phyloP scores from a whole-genome alignment of 2,797 vertebrate genomes.

The Eupleurogrammus muticus region DNA sequence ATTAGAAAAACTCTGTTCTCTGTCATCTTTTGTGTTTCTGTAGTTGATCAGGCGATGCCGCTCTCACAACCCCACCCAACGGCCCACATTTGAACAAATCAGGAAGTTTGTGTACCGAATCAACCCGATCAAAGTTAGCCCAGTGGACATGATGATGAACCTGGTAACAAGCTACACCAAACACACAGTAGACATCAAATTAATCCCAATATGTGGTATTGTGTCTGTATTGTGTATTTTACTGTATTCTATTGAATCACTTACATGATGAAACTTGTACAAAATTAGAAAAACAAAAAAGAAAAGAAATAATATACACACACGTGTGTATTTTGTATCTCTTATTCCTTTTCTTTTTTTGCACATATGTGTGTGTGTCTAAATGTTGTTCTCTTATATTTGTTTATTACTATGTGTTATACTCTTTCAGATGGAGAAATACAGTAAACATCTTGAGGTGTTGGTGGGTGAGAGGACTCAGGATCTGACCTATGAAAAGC shows the following conservation, averaged over 20 bases:
- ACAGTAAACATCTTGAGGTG: conserved; percentile 91
- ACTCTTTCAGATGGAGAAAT: conserved; percentile 89
- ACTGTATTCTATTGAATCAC: too few relatives aligned
- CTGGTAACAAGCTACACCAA: conserved; percentile 73
- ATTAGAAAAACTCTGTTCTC: not conserved
- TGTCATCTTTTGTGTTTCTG: conserved; percentile 13
- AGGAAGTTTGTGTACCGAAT: conserved; percentile 89
- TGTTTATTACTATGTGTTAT: not conserved
- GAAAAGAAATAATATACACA: too few relatives aligned
- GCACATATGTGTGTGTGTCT: too few relatives aligned
- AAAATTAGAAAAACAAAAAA: too few relatives aligned
- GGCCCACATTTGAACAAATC: conserved; percentile 89
- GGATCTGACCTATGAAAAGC: conserved; percentile 90
- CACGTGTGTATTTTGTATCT: too few relatives aligned
- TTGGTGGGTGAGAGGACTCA: conserved; percentile 89
- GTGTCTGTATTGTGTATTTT: too few relatives aligned
- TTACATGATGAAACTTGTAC: too few relatives aligned
- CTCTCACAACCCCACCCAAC: conserved; percentile 84
- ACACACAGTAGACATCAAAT: not conserved
- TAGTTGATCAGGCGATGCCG: conserved; percentile 88
- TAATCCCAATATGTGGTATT: too few relatives aligned
- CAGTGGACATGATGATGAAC: conserved; percentile 92
- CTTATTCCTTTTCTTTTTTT: too few relatives aligned
- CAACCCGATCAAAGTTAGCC: conserved; percentile 91
- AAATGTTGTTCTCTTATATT: too few relatives aligned